phyloP scores from a whole-genome alignment of 2,888 invertebrate genomes.

The Thalpophila matura region DNA sequence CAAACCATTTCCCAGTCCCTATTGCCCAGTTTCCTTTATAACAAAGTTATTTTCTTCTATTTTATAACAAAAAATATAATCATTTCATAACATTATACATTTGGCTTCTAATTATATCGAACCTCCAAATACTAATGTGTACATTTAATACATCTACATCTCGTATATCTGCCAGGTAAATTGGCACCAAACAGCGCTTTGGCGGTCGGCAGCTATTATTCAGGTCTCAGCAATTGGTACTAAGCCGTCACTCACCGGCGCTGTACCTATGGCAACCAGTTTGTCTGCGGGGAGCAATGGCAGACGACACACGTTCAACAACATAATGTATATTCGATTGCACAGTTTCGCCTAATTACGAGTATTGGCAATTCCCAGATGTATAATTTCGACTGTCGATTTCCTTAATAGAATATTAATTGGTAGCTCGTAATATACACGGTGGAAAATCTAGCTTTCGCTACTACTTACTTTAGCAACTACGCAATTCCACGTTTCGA shows the following conservation, averaged over 20 bases:
- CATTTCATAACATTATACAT: too few species aligned
- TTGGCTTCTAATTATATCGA: background rate
- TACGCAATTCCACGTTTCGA: slow-evolving; percentile 23
- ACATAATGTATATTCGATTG: slow-evolving; percentile 32
- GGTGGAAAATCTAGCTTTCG: slow-evolving; percentile 17
- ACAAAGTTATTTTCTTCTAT: too few species aligned
- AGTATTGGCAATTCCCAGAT: slow-evolving; percentile 35
- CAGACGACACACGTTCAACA: slow-evolving; percentile 34
- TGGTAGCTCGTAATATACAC: slow-evolving; percentile 13
- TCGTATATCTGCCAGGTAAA: slow-evolving; percentile 17
- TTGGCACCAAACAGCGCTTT: slow-evolving; percentile 41
- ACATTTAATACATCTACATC: slow-evolving; percentile 9
- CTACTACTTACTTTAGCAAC: too few species aligned
- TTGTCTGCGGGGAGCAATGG: slow-evolving; percentile 39
- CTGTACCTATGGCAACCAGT: slow-evolving; percentile 8
- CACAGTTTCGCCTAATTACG: slow-evolving; percentile 38
- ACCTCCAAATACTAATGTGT: background rate
- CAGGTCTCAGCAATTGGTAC: slow-evolving; percentile 28
- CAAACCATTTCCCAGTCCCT: too few species aligned
- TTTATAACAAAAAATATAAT: too few species aligned
- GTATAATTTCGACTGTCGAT: slow-evolving; percentile 20
- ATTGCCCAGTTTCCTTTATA: too few species aligned
- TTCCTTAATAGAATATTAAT: slow-evolving; percentile 42
- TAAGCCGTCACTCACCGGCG: slow-evolving; percentile 37
- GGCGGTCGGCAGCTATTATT: slow-evolving; percentile 39